These are phyloP conservation scores for Tigriopus californicus DNA, from an alignment of 2,888 invertebrate genomes.

Conservation along the genomic window DNA sequence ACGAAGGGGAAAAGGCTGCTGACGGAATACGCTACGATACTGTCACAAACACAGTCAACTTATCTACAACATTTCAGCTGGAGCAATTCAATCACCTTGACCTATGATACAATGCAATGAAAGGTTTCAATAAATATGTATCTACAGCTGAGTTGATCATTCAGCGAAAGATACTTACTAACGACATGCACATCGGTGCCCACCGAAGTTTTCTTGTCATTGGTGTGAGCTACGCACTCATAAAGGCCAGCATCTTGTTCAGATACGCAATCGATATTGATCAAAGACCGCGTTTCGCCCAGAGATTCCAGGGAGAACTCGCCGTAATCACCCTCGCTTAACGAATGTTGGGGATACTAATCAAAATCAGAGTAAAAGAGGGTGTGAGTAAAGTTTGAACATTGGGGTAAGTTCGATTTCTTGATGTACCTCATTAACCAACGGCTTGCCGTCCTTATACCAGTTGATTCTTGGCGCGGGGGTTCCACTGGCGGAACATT, in stretches of 20 bases:
- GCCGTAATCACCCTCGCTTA: background rate
- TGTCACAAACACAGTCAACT: too few relatives aligned
- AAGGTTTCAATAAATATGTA: too few relatives aligned
- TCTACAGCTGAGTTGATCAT: too few relatives aligned
- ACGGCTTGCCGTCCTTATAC: constrained; percentile 22
- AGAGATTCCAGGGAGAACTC: constrained; percentile 7
- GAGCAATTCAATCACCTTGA: too few relatives aligned
- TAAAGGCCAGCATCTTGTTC: constrained; percentile 10
- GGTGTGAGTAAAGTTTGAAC: too few relatives aligned
- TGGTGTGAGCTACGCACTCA: constrained; percentile 8
- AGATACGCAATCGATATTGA: constrained; percentile 5
- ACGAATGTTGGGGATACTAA: background rate
- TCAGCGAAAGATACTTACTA: background rate
- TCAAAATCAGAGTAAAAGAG: background rate
- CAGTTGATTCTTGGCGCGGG: constrained; percentile 22
- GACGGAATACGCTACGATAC: too few relatives aligned
- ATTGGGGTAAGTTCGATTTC: too few relatives aligned
- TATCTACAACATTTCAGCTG: too few relatives aligned
- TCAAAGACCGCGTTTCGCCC: background rate
- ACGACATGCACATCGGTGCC: constrained; percentile 10
- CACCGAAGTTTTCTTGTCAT: constrained; percentile 2
- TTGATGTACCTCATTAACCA: constrained; percentile 16
- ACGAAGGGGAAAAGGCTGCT: background rate
- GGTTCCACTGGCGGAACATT: constrained; percentile 19
- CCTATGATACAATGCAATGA: too few relatives aligned